Percentiles rank a stretch among this genome's conserved stretches.
phyloP scores from a whole-genome alignment of 2,888 invertebrate genomes.

The Eristalinus aeneus region DNA sequence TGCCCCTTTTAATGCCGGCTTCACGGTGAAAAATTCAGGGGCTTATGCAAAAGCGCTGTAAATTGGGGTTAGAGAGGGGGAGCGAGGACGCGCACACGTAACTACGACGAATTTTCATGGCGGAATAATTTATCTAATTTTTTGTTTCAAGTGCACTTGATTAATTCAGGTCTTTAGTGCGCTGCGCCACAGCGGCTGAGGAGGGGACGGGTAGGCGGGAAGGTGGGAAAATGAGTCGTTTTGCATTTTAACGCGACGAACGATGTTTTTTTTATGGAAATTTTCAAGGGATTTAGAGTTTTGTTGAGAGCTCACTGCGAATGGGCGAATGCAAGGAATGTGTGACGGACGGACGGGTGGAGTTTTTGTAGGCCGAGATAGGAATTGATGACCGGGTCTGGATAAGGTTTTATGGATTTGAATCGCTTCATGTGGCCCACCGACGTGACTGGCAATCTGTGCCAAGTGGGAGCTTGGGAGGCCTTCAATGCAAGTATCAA shows the following conservation, averaged over 20 bases:
- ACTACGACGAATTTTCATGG: constrained; percentile 43
- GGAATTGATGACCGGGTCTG: too few species aligned
- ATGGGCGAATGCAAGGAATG: neutral
- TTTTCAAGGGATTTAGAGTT: neutral
- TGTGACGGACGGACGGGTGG: neutral
- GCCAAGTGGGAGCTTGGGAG: too few species aligned
- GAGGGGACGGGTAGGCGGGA: neutral
- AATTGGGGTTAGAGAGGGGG: constrained; percentile 37
- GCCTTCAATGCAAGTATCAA: too few species aligned
- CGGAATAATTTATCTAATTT: constrained; percentile 53
- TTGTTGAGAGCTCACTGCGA: neutral
- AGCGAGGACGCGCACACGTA: constrained; percentile 4
- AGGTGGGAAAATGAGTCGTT: neutral
- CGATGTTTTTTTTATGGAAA: constrained; percentile 5
- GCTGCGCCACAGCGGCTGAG: neutral
- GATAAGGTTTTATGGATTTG: too few species aligned
- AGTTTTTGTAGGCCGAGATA: too few species aligned
- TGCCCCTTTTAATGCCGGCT: constrained; percentile 48
- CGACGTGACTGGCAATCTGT: too few species aligned
- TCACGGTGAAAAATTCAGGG: constrained; percentile 52
- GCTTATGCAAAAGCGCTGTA: constrained; percentile 56
- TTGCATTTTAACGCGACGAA: constrained; percentile 15
- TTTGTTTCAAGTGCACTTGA: constrained; percentile 42
- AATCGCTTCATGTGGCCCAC: too few species aligned
- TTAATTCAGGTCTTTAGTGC: constrained; percentile 40